These are phyloP conservation scores for Limnothrissa miodon DNA, from an alignment of 2,113 vertebrate genomes.

Conservation along the genomic window DNA sequence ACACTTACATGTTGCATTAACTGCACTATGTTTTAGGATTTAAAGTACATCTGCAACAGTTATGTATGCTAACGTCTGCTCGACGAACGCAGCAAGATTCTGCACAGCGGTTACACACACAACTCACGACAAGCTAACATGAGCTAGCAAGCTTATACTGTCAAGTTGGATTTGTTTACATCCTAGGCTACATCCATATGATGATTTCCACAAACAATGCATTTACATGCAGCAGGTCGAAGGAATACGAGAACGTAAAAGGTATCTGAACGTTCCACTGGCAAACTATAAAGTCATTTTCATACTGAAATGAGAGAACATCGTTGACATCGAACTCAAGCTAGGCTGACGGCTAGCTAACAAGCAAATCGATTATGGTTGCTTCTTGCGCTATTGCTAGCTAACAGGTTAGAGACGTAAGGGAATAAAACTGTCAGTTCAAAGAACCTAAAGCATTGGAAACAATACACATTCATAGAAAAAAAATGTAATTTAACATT, in stretches of 20 bases:
- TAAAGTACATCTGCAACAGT: background rate
- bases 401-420: background rate
- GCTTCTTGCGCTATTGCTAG: background rate
- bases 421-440: background rate
- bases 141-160: slow-evolving; percentile 29
- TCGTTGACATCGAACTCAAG: background rate
- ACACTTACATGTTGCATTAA: background rate
- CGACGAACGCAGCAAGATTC: background rate
- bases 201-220: background rate
- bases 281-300: background rate
- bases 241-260: background rate
- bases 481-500: background rate
- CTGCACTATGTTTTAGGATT: background rate
- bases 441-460: background rate
- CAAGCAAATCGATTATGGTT: background rate
- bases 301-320: background rate
- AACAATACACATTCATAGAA: background rate
- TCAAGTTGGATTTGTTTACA: slow-evolving; percentile 38
- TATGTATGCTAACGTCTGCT: background rate
- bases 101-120: background rate
- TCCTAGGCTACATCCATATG: background rate
- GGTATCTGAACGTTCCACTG: background rate
- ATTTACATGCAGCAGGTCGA: too few relatives aligned
- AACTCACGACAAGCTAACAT: background rate
- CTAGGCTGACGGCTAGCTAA: background rate